Evolutionary conservation across 1,140 invertebrate genomes (phyloP).

Genomic region (Drosophila leontia): DNA sequence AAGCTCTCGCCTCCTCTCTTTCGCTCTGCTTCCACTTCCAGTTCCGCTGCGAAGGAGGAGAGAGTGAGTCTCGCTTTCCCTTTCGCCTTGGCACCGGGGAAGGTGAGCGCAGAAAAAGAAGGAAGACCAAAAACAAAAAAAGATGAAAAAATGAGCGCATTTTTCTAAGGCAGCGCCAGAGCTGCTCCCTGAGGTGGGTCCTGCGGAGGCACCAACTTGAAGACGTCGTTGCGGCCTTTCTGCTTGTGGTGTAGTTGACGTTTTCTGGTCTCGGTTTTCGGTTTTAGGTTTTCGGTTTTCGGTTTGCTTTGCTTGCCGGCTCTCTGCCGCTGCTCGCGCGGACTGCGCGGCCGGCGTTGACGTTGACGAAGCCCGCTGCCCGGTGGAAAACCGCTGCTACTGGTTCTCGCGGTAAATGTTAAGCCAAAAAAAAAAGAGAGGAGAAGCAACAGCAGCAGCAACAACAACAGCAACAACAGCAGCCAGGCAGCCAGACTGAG

Average conservation of each 20-base stretch:
- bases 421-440: conserved; percentile 66
- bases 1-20: conserved; percentile 20
- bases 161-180: conserved; percentile 51
- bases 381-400: conserved; percentile 83
- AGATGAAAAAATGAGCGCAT: conserved; percentile 71
- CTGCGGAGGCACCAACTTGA: conserved; percentile 60
- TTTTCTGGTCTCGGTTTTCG: conserved; percentile 81
- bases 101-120: conserved; percentile 57
- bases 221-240: conserved; percentile 81
- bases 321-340: conserved; percentile 6
- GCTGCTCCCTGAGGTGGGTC: conserved; percentile 4
- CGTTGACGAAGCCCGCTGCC: conserved; percentile 37
- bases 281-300: conserved; percentile 63
- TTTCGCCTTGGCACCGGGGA: conserved; percentile 18
- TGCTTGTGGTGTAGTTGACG: conserved; percentile 83
- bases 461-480: conserved; percentile 39
- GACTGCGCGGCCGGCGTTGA: conserved; percentile 10
- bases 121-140: conserved; percentile 3
- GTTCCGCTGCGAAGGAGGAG: neutral
- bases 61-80: conserved; percentile 18
- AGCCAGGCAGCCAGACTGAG: neutral
- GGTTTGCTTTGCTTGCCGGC: conserved; percentile 38
- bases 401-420: conserved; percentile 85
- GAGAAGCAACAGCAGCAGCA: conserved; percentile 56
- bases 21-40: conserved; percentile 23